phyloP scores from a whole-genome alignment of 2,113 vertebrate genomes.

The Phyllopteryx taeniolatus region DNA sequence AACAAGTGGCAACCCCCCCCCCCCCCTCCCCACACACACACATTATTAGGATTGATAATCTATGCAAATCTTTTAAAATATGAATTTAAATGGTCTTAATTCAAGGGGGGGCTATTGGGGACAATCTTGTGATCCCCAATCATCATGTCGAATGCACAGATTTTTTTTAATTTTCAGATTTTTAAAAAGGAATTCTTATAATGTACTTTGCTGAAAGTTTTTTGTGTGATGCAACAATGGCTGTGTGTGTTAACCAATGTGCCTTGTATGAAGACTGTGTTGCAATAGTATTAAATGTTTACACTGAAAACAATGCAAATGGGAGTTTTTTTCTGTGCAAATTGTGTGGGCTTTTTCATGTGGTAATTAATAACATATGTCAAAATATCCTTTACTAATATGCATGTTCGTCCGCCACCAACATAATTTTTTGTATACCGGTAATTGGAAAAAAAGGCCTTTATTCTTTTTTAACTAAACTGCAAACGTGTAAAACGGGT shows the following conservation, averaged over 20 bases:
- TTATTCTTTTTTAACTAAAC: too few species aligned
- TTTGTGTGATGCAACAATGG: constrained; percentile 39
- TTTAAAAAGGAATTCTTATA: constrained; percentile 1
- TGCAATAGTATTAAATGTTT: constrained; percentile 73
- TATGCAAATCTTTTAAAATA: constrained; percentile 72
- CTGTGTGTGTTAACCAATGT: constrained; percentile 52
- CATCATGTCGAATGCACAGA: constrained; percentile 47
- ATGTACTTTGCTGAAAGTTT: constrained; percentile 10
- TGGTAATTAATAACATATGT: neutral
- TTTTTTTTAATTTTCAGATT: constrained; percentile 22
- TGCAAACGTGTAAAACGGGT: too few species aligned
- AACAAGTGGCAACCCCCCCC: constrained; percentile 52
- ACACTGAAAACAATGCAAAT: constrained; percentile 67
- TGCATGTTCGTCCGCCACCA: too few species aligned
- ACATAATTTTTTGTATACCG: too few species aligned
- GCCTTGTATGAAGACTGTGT: constrained; percentile 56
- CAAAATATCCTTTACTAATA: too few species aligned
- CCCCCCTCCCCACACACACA: too few species aligned
- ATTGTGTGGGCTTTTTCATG: neutral
- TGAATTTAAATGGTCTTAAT: constrained; percentile 56
- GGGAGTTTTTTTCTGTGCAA: constrained; percentile 6
- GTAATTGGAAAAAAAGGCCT: too few species aligned
- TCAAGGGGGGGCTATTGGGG: constrained; percentile 28
- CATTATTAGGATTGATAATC: constrained; percentile 65
- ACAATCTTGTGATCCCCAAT: constrained; percentile 46